Percentiles rank a stretch among this genome's conserved stretches.
These are phyloP conservation scores for Leucophenga varia DNA, from an alignment of 1,140 invertebrate species.

Conservation along the genomic window DNA sequence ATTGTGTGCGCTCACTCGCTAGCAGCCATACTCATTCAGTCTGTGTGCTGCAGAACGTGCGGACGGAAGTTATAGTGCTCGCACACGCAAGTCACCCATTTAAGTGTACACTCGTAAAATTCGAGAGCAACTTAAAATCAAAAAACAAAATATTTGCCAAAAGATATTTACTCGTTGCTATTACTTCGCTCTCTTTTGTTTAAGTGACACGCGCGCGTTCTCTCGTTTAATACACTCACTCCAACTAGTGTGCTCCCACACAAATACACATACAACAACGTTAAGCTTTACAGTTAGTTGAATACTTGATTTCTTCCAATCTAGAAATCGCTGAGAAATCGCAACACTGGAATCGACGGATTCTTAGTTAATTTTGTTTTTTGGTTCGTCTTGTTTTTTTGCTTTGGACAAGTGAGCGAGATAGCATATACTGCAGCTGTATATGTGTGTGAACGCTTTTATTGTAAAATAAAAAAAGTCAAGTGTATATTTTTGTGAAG, in stretches of 20 bases:
- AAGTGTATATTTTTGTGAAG: constrained; percentile 25
- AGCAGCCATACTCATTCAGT: constrained; percentile 19
- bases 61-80: constrained; percentile 31
- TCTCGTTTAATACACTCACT: constrained; percentile 6
- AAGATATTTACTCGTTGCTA: too few relatives aligned
- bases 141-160: too few relatives aligned
- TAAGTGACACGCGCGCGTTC: too few relatives aligned
- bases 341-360: constrained; percentile 35
- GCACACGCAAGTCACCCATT: too few relatives aligned
- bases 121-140: too few relatives aligned
- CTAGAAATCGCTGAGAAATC: constrained; percentile 41
- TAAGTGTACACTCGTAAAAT: constrained; percentile 11
- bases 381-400: too few relatives aligned
- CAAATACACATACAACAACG: too few relatives aligned
- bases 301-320: constrained; percentile 48
- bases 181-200: too few relatives aligned
- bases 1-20: constrained; percentile 5
- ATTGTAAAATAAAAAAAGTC: constrained; percentile 13
- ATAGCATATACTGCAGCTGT: neutral
- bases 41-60: constrained; percentile 26
- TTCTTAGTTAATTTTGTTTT: too few relatives aligned
- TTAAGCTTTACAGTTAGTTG: too few relatives aligned
- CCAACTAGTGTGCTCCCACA: constrained; percentile 5
- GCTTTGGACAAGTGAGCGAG: constrained; percentile 21
- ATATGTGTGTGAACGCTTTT: neutral